Base-by-base conservation (phyloP, 2,888 invertebrate genomes). In the Dryococelus australis region DNA sequence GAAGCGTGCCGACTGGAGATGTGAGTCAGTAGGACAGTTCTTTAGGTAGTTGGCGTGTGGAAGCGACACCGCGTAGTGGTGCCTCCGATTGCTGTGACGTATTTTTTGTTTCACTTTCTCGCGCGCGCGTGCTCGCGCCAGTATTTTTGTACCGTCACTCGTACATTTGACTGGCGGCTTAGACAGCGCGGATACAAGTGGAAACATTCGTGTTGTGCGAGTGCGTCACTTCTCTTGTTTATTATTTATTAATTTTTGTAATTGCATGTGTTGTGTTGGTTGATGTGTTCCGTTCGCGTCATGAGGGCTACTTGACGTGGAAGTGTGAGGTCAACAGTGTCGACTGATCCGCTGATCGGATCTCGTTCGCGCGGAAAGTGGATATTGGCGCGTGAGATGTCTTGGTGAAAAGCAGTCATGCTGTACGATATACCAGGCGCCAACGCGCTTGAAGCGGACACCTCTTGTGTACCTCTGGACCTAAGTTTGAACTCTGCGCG, bases 401-500 rank as follows among this genome's bases (percentile, higher is more conserved):
- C 83, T 83, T 83, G 35, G 83, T 83, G 83, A 35, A 8, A 35
- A 43, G 83, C 43, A 20, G 27, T 13, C 27, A 85, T 85, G 47
- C 47, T 51, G 53, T 43, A 83, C 47, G 78, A 84, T 26, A 88
- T 89, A 87, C 65, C 88, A 86, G 88, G 87, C 65, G 86, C 86
- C 47, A 87, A 86, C 65, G 78, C 86, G n/a, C 85, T 83, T 81
- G 87, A 87, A 26, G 26, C 20, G 80, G 87, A 87, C 53, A 85
- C 28, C 78, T 86, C 85, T 80, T 92, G 92, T 89, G 92, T 92
- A 88, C 97, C 97, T 26, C 92, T 97, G 92, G 97, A 98, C 93
- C 93, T 97, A 92, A 96, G 97, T 90, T 95, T 96, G 89, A 90
- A 90, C 88, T 90, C 90, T 8, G 90, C 89, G 85, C 89, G 90